Base-by-base conservation (phyloP, 2,888 invertebrate genomes). In the Xanthostigma xanthostigma region DNA sequence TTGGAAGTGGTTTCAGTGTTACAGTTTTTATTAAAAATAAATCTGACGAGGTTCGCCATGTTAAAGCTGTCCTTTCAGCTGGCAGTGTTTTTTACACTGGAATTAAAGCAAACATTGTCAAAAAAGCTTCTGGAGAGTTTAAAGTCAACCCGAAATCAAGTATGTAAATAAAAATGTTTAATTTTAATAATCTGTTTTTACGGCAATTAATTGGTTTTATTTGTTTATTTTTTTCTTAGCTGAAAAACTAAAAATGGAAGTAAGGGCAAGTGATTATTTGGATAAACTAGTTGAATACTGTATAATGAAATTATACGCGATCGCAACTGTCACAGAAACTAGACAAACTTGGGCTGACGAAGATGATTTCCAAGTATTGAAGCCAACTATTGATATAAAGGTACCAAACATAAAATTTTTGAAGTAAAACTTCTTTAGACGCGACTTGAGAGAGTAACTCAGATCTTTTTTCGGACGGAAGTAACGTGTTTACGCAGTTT, bases 321-420 rank as follows among this genome's bases (percentile, higher is more conserved):
- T 85, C 63, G 83, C 83, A 13, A 78, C 79, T n/a, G 87, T 89
- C 0, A 72, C 75, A 47, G 87, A 89, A 64, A 89, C 89, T 12
- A 79, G 78, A 48, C 87, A 88, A 64, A 79, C 84, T 2, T 89
- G 86, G 83, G 80, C 84, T 0, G 84, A 81, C 54, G 85, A 87
- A 58, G 87, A 88, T 57, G 85, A 87, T 65, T 86, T 87, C 68
- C 80, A 85, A 64, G 74, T 89, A 8, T 67, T 81, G 35, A 84
- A 83, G 59, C 88, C 89, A 2, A 75, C 70, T 50, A 76, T 87
- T 46, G 67, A 66, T 36, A 74, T 89, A 36, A 75, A 78, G 71
- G 86, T 85, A 67, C 54, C 55, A 6, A 17, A 36, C 9, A 9
- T 11, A 12, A 27, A 10, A 13, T n/a, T n/a, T n/a, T n/a, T n/a